Evolutionary conservation across 1,140 invertebrate genomes (phyloP), one percentile per base, ranked within the genome.

Genomic region (Venturia canescens): DNA sequence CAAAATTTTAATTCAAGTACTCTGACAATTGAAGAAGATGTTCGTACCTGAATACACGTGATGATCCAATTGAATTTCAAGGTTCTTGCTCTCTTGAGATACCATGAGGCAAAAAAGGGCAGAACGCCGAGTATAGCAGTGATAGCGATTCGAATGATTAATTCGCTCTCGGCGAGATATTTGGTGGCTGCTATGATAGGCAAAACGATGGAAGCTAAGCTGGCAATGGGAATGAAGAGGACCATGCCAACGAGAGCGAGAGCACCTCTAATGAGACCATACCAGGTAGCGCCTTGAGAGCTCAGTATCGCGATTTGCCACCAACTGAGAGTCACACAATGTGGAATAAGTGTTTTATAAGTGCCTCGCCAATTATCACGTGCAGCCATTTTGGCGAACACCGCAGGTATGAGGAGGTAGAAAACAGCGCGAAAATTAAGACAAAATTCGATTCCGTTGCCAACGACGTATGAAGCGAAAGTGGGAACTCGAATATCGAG

Each of bases 291-390:
- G 31, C 95, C 95, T 85, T 96, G 96, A 0, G 96, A 96, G 82
- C 94, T 95, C 3, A 96, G 93, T 81, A 97, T 94, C 48, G 95
- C 96, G 84, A 97, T 94, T 85, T 97, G 96, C 87, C 97, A 94
- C 97, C 97, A 98, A 85, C 96, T 96, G 7, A 97, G 92, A 0
- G 96, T 96, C 0, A 97, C 96, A 67, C 96, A 96, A 89, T 98
- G 97, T 0, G 97, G 97, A 53, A 98, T 94, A 0, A 97, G 89
- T 38, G 93, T 94, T 78, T 94, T 95, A 85, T 97, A 97, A 16
- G 94, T 94, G 0, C 97, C 97, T 71, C 94, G 93, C 96, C 96
- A 97, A 69, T 94, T 93, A 16, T 95, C 94, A 44, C 95, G 92
- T 0, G 93, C 92, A 1, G 96, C 96, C 94, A 98, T 95, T 83